Base-by-base conservation (phyloP, 2,888 invertebrate species). In the Sicus ferrugineus region DNA sequence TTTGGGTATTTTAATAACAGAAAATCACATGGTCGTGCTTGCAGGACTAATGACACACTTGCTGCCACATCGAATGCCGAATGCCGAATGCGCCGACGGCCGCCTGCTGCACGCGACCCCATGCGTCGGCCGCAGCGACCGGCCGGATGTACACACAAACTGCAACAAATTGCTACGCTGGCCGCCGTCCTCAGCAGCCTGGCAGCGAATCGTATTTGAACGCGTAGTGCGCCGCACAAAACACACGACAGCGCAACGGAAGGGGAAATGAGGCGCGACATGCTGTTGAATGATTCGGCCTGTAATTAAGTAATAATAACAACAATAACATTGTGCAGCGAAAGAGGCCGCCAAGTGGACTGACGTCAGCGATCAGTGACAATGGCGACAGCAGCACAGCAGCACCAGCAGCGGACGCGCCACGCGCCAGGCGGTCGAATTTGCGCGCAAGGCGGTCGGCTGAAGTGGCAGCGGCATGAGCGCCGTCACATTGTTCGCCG, bases 31-130 rank as follows among this genome's bases (percentile, higher is more conserved):
- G 28, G 21, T 23, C 50, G 9, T 21, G 23, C 46, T 3, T 23
- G 19, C 66, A 38, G 38, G 59, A 58, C 31, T 67, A 67, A 67
- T 67, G 67, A 67, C 67, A 59, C 58, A 59, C 58, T 59, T 58
- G 67, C 59, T 34, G 23, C 30, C 38, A 30, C 23, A 26, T 16
- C 28, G 14, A 42, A 11, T 3, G 14, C 6, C 14, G 26, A 26
- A 14, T 21, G 11, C 14, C 28, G 19, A n/a, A 54, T 26, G 11
- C 26, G 54, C 54, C 11, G 14, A 11, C 61, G 23, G 14, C 16
- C 38, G 11, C 23, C 26, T 9, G 6, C 23, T 61, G 26, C 14
- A 26, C 23, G 42, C 42, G 14, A 38, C 19, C 23, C 23, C 61
- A 59, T 38, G 42, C 28, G 26, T 16, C 21, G 38, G 56, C 56